A percentile compares a stretch with the other conserved stretches of the same genome.
Evolutionary conservation across 2,113 vertebrate genomes (phyloP).

Genomic region (Ceyx melanurus): DNA sequence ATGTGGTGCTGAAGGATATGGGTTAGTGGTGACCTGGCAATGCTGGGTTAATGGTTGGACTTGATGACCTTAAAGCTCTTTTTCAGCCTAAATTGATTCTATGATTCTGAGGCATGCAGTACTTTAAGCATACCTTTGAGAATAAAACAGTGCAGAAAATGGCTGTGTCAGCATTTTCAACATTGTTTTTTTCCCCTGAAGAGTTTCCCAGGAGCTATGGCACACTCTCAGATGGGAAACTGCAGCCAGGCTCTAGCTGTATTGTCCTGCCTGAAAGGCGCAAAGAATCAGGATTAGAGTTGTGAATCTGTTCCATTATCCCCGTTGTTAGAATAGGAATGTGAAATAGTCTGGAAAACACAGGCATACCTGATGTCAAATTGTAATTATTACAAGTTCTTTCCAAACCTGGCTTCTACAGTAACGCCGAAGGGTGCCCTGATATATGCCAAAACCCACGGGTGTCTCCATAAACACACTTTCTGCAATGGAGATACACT

Average conservation of each 20-base stretch:
- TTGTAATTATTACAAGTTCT: not conserved
- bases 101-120: not conserved
- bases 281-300: not conserved
- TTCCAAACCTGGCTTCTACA: slow-evolving; percentile 26
- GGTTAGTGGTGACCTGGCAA: not conserved
- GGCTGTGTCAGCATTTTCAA: not conserved
- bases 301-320: not conserved
- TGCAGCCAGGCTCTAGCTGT: not conserved
- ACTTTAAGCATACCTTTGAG: not conserved
- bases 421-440: not conserved
- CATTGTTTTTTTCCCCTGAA: not conserved
- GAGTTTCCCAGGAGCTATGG: not conserved
- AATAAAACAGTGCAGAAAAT: not conserved
- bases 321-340: not conserved
- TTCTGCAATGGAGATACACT: not conserved
- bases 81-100: not conserved
- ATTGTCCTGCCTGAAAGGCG: not conserved
- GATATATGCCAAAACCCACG: not conserved
- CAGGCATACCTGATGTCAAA: not conserved
- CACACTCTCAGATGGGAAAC: not conserved
- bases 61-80: not conserved
- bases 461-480: slow-evolving; percentile 36
- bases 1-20: not conserved
- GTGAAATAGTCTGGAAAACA: not conserved
- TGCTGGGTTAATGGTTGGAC: not conserved